These are phyloP conservation scores for Oscheius myriophilus DNA, from an alignment of 2,888 invertebrate species.

Conservation along the genomic window DNA sequence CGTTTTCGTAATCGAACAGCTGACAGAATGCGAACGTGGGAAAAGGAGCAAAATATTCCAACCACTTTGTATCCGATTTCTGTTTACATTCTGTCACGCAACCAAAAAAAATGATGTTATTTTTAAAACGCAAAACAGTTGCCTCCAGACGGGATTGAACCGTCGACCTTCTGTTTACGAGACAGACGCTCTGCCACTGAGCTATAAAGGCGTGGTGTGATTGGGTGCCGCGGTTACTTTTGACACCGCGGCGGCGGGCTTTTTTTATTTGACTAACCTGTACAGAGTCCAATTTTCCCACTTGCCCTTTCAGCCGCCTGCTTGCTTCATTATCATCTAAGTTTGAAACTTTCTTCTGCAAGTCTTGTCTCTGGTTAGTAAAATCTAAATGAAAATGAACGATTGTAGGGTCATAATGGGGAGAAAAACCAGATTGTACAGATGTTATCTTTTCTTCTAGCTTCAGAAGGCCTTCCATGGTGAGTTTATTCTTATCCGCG, in stretches of 20 bases:
- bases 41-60: too few relatives aligned
- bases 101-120: too few relatives aligned
- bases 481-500: constrained; percentile 69
- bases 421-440: constrained; percentile 59
- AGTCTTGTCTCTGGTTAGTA: constrained; percentile 47
- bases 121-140: not conserved
- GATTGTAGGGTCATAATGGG: not conserved
- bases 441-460: constrained; percentile 68
- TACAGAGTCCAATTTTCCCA: constrained; percentile 26
- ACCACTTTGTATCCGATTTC: not conserved
- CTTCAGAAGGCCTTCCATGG: constrained; percentile 69
- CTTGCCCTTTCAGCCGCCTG: constrained; percentile 6
- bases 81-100: too few relatives aligned
- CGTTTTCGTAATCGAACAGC: not conserved
- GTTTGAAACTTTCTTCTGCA: constrained; percentile 36
- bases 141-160: constrained; percentile 54
- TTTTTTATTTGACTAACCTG: constrained; percentile 14
- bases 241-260: too few relatives aligned
- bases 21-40: not conserved
- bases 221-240: too few relatives aligned
- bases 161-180: constrained; percentile 61
- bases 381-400: constrained; percentile 21
- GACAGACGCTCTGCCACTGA: constrained; percentile 64
- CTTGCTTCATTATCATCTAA: constrained; percentile 25
- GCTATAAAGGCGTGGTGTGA: constrained; percentile 41